Evolutionary conservation across 2,888 invertebrate genomes (phyloP).

Genomic region (Byasa hedistus): DNA sequence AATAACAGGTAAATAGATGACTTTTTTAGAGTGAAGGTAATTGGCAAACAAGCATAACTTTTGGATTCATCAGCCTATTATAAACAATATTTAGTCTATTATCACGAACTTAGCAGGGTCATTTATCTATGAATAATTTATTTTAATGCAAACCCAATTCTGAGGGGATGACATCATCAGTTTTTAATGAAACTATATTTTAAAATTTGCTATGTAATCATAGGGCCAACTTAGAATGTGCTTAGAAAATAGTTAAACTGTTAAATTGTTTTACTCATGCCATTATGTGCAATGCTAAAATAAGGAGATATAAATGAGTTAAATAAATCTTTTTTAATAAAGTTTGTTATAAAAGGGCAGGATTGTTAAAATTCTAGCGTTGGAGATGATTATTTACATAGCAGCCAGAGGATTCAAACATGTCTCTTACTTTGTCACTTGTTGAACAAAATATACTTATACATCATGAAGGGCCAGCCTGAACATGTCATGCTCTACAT

Average conservation of each 20-base stretch:
- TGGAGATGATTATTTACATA: slow-evolving; percentile 26
- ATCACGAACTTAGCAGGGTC: background rate
- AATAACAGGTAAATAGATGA: too few species aligned
- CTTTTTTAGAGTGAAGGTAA: too few species aligned
- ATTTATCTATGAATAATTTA: background rate
- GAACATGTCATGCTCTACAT: slow-evolving; percentile 97
- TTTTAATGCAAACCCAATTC: background rate
- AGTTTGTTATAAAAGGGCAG: background rate
- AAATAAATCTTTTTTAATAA: background rate
- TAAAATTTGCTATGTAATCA: background rate
- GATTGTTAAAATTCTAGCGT: background rate
- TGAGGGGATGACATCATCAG: background rate
- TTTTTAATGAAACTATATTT: background rate
- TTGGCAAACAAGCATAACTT: too few species aligned
- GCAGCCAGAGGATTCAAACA: slow-evolving; percentile 31
- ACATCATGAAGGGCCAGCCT: slow-evolving; percentile 93
- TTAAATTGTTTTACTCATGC: background rate
- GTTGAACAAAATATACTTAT: slow-evolving; percentile 43
- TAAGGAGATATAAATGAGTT: background rate
- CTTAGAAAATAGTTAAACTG: background rate
- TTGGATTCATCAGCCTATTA: background rate
- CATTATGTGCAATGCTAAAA: slow-evolving; percentile 5
- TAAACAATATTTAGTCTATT: background rate
- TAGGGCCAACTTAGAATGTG: background rate
- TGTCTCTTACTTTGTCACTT: slow-evolving; percentile 51